These are phyloP conservation scores for Drosophila lacertosa DNA, from an alignment of 1,140 invertebrate species.

Conservation along the genomic window DNA sequence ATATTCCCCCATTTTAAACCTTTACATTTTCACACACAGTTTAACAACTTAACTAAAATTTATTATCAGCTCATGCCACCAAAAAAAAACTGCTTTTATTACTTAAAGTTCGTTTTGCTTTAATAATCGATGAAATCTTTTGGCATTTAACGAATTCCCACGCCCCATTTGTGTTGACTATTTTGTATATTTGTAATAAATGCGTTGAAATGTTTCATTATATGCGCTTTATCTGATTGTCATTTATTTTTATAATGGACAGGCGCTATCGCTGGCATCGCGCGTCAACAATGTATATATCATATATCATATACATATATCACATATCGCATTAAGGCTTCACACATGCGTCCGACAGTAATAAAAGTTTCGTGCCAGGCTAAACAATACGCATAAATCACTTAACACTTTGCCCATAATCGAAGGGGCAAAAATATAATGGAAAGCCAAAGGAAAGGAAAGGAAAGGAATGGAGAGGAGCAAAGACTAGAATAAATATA, in stretches of 20 bases:
- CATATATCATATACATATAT: slow-evolving; percentile 34
- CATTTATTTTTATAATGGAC: slow-evolving; percentile 34
- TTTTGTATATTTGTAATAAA: slow-evolving; percentile 19
- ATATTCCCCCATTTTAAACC: neutral
- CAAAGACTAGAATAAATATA: neutral
- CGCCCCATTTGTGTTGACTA: slow-evolving; percentile 9
- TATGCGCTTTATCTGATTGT: slow-evolving; percentile 39
- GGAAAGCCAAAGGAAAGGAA: neutral
- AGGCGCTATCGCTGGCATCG: slow-evolving; percentile 21
- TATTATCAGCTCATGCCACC: neutral
- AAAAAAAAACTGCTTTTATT: neutral
- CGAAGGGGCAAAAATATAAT: slow-evolving; percentile 21
- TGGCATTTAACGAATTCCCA: slow-evolving; percentile 25
- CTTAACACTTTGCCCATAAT: slow-evolving; percentile 56
- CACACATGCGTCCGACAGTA: slow-evolving; percentile 5
- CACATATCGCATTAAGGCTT: slow-evolving; percentile 26
- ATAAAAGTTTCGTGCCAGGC: slow-evolving; percentile 55
- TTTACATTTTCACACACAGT: neutral
- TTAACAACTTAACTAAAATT: neutral
- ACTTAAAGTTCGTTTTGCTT: neutral
- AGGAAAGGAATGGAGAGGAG: no score
- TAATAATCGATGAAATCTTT: neutral
- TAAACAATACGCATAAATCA: slow-evolving; percentile 68
- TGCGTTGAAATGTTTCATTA: slow-evolving; percentile 31
- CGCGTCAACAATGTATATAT: slow-evolving; percentile 14